Evolutionary conservation across 2,797 vertebrate species (phyloP), one percentile per base, ranked within the genome.

Genomic region (Brotogeris chrysoptera): DNA sequence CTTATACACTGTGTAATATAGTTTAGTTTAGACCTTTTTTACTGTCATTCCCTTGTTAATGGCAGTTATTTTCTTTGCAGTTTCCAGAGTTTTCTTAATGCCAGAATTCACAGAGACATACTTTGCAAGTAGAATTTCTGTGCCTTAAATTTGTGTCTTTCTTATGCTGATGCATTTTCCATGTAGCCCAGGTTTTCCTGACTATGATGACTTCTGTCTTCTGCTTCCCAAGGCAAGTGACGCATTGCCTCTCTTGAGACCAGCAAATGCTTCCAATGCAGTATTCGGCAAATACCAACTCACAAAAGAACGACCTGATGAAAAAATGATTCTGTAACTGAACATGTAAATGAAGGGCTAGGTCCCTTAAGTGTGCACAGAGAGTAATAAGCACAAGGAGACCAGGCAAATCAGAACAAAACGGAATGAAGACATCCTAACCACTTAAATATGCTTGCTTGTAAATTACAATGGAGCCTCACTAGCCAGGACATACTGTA

Each of bases 251-350:
- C 82, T 76, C 72, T 41, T 10, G 70, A 81, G 78, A 93, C 50
- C 34, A 55, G 25, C 47, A 88, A 76, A 59, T 57, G 46, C 46
- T 88, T 95, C 66, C 85, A 83, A 20, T 44, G 43, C 46, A 68
- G 34, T 9, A 39, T n/a, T 80, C 6, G 0, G 81, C 66, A 90
- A 85, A 84, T 9, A 66, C 36, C 66, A 79, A 36, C 9, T 78
- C 76, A 66, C 2, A 21, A 24, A 84, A 73, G 24, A 89, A 34
- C n/a, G 74, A 66, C 53, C 72, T 64, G 82, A 83, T 86, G 32
- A 94, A 95, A 92, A 95, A 76, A 47, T 32, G 16, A n/a, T 24
- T 70, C 73, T 84, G 80, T 64, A 85, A 94, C 60, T 44, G 86
- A 90, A 60, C 43, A 24, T 46, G 63, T 76, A 74, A 69, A 63